These are phyloP conservation scores for Pterois miles DNA, from an alignment of 2,797 vertebrate genomes.

Conservation along the genomic window DNA sequence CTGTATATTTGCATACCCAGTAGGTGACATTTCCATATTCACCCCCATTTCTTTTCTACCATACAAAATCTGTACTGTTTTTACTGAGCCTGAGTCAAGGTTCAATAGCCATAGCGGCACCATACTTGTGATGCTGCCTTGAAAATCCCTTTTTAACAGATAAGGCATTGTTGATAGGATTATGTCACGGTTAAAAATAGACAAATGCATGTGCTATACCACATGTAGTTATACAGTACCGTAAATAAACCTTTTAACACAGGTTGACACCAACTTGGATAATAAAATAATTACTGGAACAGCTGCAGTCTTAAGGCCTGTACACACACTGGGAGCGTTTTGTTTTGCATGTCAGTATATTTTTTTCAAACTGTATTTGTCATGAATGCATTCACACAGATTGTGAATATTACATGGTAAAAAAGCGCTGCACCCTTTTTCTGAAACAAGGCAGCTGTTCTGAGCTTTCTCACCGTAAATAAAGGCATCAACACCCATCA, in stretches of 20 bases:
- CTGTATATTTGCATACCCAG: slow-evolving; percentile 73
- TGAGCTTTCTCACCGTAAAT: too few species aligned
- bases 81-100: slow-evolving; percentile 1
- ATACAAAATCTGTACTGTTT: slow-evolving; percentile 43
- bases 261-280: neutral
- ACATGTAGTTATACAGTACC: neutral
- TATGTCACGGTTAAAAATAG: neutral
- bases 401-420: too few species aligned
- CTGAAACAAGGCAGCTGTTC: too few species aligned
- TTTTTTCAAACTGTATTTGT: too few species aligned
- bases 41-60: slow-evolving; percentile 24
- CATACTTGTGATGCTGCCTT: neutral
- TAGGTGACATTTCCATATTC: slow-evolving; percentile 77
- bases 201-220: neutral
- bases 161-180: neutral
- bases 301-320: too few species aligned
- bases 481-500: too few species aligned
- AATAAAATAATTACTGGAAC: neutral
- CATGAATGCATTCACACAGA: too few species aligned
- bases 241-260: neutral
- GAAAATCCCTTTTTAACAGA: neutral
- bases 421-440: too few species aligned
- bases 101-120: neutral
- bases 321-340: too few species aligned
- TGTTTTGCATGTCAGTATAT: too few species aligned